A percentile compares a stretch with the other conserved stretches of the same genome.
Conservation (phyloP, 2,888 invertebrate genomes). For the Scelioninae gen. 1 region DNA sequence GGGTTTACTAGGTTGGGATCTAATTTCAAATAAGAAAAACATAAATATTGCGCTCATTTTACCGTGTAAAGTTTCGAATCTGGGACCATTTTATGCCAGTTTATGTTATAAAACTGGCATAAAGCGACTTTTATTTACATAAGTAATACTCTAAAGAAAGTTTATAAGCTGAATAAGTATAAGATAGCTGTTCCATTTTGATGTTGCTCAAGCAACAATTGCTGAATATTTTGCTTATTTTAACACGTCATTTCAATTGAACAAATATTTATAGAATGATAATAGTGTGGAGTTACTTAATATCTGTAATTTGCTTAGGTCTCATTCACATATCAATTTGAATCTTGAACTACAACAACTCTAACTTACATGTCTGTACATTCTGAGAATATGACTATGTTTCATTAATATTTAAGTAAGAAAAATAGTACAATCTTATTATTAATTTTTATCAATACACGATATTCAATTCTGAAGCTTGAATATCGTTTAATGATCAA, state of each 20-base stretch:
- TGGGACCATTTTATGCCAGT: too few relatives aligned
- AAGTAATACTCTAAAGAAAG: slow-evolving; percentile 7
- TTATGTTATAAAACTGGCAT: slow-evolving; percentile 17
- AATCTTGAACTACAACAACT: not conserved
- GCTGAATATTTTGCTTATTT: slow-evolving; percentile 9
- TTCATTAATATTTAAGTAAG: too few relatives aligned
- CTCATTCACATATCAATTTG: not conserved
- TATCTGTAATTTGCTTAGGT: slow-evolving; percentile 13
- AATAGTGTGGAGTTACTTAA: slow-evolving; percentile 1
- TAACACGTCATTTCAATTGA: slow-evolving; percentile 4
- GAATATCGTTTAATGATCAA: too few relatives aligned
- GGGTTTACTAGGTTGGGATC: not conserved
- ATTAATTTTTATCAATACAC: too few relatives aligned
- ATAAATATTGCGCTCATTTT: not conserved
- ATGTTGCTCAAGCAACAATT: slow-evolving; percentile 7
- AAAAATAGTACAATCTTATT: too few relatives aligned
- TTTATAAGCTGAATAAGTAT: slow-evolving; percentile 13
- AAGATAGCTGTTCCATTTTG: slow-evolving; percentile 13
- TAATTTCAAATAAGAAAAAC: not conserved
- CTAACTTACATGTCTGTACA: too few relatives aligned
- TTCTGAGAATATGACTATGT: too few relatives aligned
- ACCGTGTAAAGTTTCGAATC: not conserved
- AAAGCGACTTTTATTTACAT: slow-evolving; percentile 24
- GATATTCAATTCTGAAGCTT: too few relatives aligned
- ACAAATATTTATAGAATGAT: slow-evolving; percentile 33